Percentiles rank a stretch among this genome's conserved stretches.
These are phyloP conservation scores for Bradypus variegatus DNA, from an alignment of 2,797 vertebrate genomes.

Conservation along the genomic window DNA sequence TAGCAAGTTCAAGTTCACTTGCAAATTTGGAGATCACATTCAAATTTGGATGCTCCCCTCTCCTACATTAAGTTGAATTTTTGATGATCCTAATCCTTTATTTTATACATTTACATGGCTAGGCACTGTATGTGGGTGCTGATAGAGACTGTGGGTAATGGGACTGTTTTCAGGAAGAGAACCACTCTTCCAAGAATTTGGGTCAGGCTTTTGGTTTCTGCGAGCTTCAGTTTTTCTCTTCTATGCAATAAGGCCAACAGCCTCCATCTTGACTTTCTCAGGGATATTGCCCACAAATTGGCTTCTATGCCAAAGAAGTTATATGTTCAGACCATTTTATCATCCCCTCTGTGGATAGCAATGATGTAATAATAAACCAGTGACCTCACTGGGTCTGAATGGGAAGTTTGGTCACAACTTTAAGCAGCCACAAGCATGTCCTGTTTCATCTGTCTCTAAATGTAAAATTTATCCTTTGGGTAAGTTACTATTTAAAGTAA, in stretches of 20 bases:
- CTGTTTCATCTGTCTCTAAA: neutral
- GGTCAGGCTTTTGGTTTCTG: neutral
- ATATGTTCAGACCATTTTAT: neutral
- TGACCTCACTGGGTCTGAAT: neutral
- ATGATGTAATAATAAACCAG: neutral
- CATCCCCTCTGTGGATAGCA: neutral
- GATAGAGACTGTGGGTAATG: neutral
- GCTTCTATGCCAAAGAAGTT: neutral
- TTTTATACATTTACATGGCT: fast-evolving
- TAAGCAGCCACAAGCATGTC: neutral
- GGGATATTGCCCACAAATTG: neutral
- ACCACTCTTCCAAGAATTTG: neutral
- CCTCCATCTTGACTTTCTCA: neutral
- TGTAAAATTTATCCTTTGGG: neutral
- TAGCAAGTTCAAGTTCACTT: neutral
- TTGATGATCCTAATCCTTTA: too few relatives aligned
- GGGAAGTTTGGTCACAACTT: neutral
- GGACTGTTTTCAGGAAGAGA: neutral
- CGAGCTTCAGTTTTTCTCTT: neutral
- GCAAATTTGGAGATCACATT: neutral
- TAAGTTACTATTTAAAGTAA: too few relatives aligned
- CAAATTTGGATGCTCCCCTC: neutral
- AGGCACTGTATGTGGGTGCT: too few relatives aligned
- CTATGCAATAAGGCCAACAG: fast-evolving
- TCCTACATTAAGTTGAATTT: neutral